These are phyloP conservation scores for Probaryconus sp. DNA, from an alignment of 1,140 invertebrate genomes.

Conservation along the genomic window DNA sequence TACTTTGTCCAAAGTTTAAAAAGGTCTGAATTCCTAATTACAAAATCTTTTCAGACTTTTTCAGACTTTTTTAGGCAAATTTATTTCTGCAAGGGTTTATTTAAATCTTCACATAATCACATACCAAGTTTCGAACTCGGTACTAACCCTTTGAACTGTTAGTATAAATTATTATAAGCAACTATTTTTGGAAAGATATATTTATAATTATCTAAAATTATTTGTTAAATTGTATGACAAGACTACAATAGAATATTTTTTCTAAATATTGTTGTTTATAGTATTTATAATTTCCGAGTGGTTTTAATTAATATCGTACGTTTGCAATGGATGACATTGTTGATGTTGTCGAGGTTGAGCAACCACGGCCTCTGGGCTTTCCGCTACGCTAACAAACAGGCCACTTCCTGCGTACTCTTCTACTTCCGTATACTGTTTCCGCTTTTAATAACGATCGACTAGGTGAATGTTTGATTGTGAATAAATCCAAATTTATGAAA, in stretches of 20 bases:
- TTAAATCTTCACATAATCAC: too few species aligned
- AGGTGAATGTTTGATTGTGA: conserved; percentile 52
- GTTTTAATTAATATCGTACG: conserved; percentile 47
- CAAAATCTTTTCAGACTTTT: too few species aligned
- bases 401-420: conserved; percentile 69
- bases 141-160: too few species aligned
- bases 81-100: too few species aligned
- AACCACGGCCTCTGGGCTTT: conserved; percentile 46
- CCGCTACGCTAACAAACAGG: conserved; percentile 66
- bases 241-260: neutral
- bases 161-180: too few species aligned
- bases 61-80: too few species aligned
- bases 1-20: too few species aligned
- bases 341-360: conserved; percentile 44
- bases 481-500: conserved; percentile 31
- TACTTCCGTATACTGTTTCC: conserved; percentile 72
- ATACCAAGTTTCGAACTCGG: too few species aligned
- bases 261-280: neutral
- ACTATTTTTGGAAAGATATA: too few species aligned
- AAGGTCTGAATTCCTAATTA: too few species aligned
- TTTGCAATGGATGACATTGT: conserved; percentile 49
- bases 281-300: conserved; percentile 15
- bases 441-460: conserved; percentile 70
- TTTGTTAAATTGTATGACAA: too few species aligned
- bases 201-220: too few species aligned